Percentiles rank a stretch among this genome's conserved stretches.
Conservation (phyloP, 2,113 vertebrate species). For the Myxocyprinus asiaticus region DNA sequence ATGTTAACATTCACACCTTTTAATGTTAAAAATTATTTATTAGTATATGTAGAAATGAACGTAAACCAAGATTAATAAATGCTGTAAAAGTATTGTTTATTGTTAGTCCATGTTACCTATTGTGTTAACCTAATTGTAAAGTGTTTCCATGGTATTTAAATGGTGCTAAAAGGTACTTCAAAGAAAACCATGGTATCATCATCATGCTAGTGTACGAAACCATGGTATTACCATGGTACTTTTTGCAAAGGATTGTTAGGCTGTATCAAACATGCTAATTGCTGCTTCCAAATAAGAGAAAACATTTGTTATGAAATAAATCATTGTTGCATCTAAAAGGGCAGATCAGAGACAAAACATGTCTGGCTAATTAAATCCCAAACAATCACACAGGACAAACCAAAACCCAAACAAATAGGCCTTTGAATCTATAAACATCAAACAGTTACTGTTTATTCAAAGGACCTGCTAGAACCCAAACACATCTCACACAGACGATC, state of each 20-base stretch:
- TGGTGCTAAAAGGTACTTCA: no score
- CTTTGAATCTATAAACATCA: not conserved
- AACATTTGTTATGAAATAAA: conserved; percentile 3
- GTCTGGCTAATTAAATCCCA: conserved; percentile 7
- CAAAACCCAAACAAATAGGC: conserved; percentile 33
- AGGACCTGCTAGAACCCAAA: not conserved
- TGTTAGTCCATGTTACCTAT: no score
- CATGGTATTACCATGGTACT: not conserved
- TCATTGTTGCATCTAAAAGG: not conserved
- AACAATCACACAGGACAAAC: conserved; percentile 8
- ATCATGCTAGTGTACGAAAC: not conserved
- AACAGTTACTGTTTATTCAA: not conserved
- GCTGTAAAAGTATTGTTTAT: no score
- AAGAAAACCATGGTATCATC: not conserved
- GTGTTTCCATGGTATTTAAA: no score
- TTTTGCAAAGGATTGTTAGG: not conserved
- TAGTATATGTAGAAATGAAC: no score
- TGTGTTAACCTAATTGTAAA: no score
- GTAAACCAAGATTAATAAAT: no score
- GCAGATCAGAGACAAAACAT: conserved; percentile 1
- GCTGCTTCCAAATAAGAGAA: not conserved
- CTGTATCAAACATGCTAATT: not conserved
- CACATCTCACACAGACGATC: not conserved
- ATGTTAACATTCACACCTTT: no score
- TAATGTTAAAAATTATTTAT: no score